These are phyloP conservation scores for Plectropomus leopardus DNA, from an alignment of 2,113 vertebrate genomes.

Conservation along the genomic window DNA sequence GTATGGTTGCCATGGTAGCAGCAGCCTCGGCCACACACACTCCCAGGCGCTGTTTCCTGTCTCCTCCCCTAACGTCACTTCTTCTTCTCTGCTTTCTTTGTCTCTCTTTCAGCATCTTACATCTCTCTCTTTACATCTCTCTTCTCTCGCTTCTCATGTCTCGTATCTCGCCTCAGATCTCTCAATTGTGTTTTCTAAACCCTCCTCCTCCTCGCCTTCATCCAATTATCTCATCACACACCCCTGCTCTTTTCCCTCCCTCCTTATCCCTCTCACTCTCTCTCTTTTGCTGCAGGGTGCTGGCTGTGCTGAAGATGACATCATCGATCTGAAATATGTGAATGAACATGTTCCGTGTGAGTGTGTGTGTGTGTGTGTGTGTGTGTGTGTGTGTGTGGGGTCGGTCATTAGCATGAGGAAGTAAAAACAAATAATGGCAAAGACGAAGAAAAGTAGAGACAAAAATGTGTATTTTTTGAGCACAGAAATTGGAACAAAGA, in stretches of 20 bases:
- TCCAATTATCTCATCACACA: slow-evolving; percentile 61
- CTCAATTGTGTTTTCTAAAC: slow-evolving; percentile 20
- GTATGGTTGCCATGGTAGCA: slow-evolving; percentile 71
- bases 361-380: too few relatives aligned
- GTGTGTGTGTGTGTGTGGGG: background rate
- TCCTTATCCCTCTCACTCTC: slow-evolving; percentile 21
- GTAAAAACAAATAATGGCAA: background rate
- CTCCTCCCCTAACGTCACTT: slow-evolving; percentile 1
- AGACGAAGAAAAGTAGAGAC: background rate
- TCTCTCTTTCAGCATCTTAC: slow-evolving; percentile 6
- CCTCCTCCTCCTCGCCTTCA: slow-evolving; percentile 23
- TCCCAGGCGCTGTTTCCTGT: slow-evolving; percentile 50
- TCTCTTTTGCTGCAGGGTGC: slow-evolving; percentile 57
- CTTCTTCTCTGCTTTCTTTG: slow-evolving; percentile 3
- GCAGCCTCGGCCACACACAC: slow-evolving; percentile 17
- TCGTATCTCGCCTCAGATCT: slow-evolving; percentile 36
- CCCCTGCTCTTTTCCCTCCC: background rate
- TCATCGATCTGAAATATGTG: slow-evolving; percentile 66
- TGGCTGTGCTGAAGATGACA: slow-evolving; percentile 64
- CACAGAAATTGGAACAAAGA: slow-evolving; percentile 7
- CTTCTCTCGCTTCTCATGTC: background rate
- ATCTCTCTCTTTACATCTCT: background rate
- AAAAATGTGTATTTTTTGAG: background rate
- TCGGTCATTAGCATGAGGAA: background rate
- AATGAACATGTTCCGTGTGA: slow-evolving; percentile 45